phyloP scores from a whole-genome alignment of 2,888 invertebrate genomes.

The Tenthredo amoena region DNA sequence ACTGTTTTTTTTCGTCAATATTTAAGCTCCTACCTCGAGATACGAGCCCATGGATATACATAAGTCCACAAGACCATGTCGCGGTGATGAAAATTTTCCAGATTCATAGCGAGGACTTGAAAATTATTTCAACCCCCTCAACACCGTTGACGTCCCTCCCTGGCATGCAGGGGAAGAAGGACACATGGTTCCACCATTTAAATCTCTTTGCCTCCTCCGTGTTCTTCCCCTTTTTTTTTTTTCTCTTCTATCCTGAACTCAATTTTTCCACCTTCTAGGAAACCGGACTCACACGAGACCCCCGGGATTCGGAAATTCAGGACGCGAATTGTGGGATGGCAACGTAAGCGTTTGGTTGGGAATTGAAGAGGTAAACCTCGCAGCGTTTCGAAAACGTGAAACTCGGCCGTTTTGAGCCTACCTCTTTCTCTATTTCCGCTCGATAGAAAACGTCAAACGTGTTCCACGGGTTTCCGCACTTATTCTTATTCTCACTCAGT shows the following conservation, averaged over 20 bases:
- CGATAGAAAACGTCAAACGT: not conserved
- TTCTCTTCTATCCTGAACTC: not conserved
- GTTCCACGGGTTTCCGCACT: no score
- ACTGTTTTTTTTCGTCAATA: not conserved
- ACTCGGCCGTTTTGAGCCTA: not conserved
- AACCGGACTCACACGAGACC: conserved; percentile 19
- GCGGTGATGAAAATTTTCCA: not conserved
- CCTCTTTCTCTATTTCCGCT: not conserved
- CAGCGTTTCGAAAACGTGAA: not conserved
- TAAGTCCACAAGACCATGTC: not conserved
- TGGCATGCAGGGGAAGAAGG: not conserved
- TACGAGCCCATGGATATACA: not conserved
- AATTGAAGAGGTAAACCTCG: conserved; percentile 17
- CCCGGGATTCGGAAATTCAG: conserved; percentile 32
- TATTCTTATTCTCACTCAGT: no score
- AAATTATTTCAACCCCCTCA: not conserved
- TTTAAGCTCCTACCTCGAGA: not conserved
- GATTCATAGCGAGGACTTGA: not conserved
- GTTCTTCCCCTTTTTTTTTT: not conserved
- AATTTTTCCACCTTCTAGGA: not conserved
- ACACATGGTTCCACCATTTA: not conserved
- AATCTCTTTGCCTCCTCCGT: not conserved
- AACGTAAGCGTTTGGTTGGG: not conserved
- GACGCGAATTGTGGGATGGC: conserved; percentile 23
- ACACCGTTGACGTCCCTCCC: not conserved